Percentiles rank a stretch among this genome's conserved stretches.
Conservation (phyloP, 64 coral and sea anemone species). For the Stichodactyla mertensii region DNA sequence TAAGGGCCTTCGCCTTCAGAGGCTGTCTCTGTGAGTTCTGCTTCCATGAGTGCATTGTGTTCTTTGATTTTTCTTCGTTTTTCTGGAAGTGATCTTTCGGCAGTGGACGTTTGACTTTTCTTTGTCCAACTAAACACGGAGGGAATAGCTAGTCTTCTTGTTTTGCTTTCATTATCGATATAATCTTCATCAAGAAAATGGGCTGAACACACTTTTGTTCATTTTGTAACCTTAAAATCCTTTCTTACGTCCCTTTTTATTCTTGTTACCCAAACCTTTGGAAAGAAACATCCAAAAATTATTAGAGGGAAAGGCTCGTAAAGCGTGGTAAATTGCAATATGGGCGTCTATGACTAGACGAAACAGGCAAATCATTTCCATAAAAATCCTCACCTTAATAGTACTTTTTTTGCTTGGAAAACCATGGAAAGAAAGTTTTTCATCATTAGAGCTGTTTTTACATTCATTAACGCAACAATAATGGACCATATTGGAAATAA, state of each 20-base stretch:
- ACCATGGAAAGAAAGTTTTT: slow-evolving; percentile 49
- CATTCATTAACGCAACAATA: slow-evolving; percentile 40
- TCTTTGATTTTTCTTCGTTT: slow-evolving; percentile 32
- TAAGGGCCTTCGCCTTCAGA: not conserved
- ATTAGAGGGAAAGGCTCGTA: not conserved
- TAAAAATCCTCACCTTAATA: slow-evolving; percentile 30
- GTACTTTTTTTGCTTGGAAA: slow-evolving; percentile 41
- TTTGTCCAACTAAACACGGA: slow-evolving; percentile 20
- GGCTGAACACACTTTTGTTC: not conserved
- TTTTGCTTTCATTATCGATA: slow-evolving; percentile 24
- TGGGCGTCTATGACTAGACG: not conserved
- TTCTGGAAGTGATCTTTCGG: slow-evolving; percentile 28
- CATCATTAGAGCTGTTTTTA: slow-evolving; percentile 53
- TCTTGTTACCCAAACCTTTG: slow-evolving; percentile 29
- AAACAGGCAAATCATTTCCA: not conserved
- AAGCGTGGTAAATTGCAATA: too few relatives aligned
- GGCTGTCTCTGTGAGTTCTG: not conserved
- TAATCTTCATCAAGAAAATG: slow-evolving; percentile 22
- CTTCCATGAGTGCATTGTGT: not conserved
- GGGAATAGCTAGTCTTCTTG: slow-evolving; percentile 23
- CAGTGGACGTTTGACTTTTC: slow-evolving; percentile 8
- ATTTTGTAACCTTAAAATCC: slow-evolving; percentile 31
- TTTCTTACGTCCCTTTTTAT: slow-evolving; percentile 29
- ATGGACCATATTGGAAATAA: slow-evolving; percentile 25
- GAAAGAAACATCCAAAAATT: slow-evolving; percentile 8